These are phyloP conservation scores for Monopis laevigella DNA, from an alignment of 2,888 invertebrate species.

Conservation along the genomic window DNA sequence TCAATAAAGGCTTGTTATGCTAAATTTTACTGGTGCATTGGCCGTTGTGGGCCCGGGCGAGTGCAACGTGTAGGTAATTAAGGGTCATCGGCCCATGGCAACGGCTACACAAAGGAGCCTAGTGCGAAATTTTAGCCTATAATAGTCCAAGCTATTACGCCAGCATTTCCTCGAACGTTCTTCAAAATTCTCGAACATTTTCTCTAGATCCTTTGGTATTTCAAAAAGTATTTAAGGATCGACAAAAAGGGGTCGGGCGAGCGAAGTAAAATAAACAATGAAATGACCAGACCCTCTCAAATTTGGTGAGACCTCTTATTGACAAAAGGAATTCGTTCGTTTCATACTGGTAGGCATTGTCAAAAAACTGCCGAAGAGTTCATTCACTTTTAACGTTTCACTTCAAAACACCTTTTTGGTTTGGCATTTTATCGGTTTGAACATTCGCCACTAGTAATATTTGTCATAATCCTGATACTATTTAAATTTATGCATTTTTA, in stretches of 20 bases:
- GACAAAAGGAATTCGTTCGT: slow-evolving; percentile 1
- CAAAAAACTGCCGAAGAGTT: background rate
- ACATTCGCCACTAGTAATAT: too few relatives aligned
- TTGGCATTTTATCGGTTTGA: too few relatives aligned
- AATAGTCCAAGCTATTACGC: slow-evolving; percentile 7
- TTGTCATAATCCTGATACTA: too few relatives aligned
- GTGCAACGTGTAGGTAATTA: slow-evolving; percentile 38
- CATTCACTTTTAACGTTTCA: too few relatives aligned
- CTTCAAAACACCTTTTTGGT: too few relatives aligned
- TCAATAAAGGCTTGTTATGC: slow-evolving; percentile 61
- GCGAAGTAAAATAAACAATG: slow-evolving; percentile 8
- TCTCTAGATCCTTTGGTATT: too few relatives aligned
- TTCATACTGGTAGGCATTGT: background rate
- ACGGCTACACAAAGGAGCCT: slow-evolving; percentile 39
- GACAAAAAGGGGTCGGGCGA: too few relatives aligned
- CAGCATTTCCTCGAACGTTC: background rate
- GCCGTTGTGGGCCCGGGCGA: slow-evolving; percentile 45
- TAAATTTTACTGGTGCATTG: slow-evolving; percentile 64
- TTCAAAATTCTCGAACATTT: too few relatives aligned
- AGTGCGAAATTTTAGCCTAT: slow-evolving; percentile 25
- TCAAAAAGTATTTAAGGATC: too few relatives aligned
- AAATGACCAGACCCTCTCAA: background rate
- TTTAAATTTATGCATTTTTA: too few relatives aligned
- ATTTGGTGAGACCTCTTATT: slow-evolving; percentile 6
- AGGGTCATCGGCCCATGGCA: slow-evolving; percentile 48